Evolutionary conservation across 2,888 invertebrate genomes (phyloP), one percentile per base, ranked within the genome.

Genomic region (Lycaena phlaeas): DNA sequence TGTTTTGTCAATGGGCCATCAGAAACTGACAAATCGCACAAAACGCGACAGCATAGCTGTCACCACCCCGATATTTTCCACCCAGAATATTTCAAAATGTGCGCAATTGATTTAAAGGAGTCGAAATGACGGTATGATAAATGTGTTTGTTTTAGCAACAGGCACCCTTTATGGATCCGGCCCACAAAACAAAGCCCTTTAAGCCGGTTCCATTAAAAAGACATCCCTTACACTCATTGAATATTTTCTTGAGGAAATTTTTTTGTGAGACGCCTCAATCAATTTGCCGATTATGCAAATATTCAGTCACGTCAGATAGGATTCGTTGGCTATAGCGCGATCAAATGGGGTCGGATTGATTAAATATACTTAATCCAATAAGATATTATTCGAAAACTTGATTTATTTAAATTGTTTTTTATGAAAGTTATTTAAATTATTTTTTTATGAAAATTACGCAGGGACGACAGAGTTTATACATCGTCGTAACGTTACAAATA

Each of bases 251-350:
- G 48, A 52, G 55, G 59, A 65, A 65, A 68, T 70, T 68, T 63
- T 57, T 57, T 59, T 53, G 61, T 67, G 10, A 68, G 65, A 73
- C 69, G 75, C 72, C 69, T 67, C 79, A 79, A 81, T 79, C 79
- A 78, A 79, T 78, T 71, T 72, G 68, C 68, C 75, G 77, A 78
- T 78, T 76, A 81, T 79, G 78, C 64, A 79, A 77, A 64, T 62
- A 43, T 49, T 38, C 57, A 61, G 62, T 65, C 67, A 52, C 58
- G 59, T 63, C 64, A 71, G 61, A 61, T 65, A 61, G 57, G 54
- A 61, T 63, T 61, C 51, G 51, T 56, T 53, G 51, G 54, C 14
- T 30, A 22, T 14, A 15, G 29, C 27, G 15, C 27, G 26, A 38
- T 27, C 37, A 27, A 12, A 34, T 34, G 18, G 34, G 34, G 34